Evolutionary conservation across 2,113 vertebrate species (phyloP).

Genomic region (Motacilla alba): DNA sequence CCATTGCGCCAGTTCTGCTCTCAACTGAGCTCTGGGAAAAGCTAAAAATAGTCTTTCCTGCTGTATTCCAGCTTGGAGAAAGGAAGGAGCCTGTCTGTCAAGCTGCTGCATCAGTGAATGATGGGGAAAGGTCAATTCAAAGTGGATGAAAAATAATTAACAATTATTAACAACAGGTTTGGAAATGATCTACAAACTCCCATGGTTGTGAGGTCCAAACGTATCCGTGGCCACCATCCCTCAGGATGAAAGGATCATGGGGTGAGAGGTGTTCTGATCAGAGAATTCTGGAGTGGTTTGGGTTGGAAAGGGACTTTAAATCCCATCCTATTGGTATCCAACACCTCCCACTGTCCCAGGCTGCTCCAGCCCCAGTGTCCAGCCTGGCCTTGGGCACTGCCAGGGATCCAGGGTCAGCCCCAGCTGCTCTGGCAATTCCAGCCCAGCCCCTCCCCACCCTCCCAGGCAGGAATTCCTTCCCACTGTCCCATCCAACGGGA

Average conservation of each 20-base stretch:
- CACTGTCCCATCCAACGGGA: background rate
- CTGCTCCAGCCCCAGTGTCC: background rate
- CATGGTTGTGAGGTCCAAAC: background rate
- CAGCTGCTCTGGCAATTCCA: background rate
- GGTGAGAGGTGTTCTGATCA: background rate
- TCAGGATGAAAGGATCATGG: background rate
- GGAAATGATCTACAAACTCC: background rate
- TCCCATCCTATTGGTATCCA: accelerated
- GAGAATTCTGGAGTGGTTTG: background rate
- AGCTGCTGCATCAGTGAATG: background rate
- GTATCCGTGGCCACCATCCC: accelerated
- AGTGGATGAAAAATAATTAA: background rate
- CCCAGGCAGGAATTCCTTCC: background rate
- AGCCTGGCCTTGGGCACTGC: accelerated
- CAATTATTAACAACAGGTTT: background rate
- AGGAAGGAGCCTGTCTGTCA: background rate
- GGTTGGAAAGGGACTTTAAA: background rate
- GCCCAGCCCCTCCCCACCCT: accelerated
- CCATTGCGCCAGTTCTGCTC: background rate
- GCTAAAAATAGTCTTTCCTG: background rate
- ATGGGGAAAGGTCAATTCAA: background rate
- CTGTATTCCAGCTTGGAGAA: background rate
- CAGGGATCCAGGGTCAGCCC: background rate
- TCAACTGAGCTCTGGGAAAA: background rate
- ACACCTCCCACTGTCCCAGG: background rate